These are phyloP conservation scores for Cebus imitator DNA, from an alignment of 2,113 vertebrate species.

Conservation along the genomic window DNA sequence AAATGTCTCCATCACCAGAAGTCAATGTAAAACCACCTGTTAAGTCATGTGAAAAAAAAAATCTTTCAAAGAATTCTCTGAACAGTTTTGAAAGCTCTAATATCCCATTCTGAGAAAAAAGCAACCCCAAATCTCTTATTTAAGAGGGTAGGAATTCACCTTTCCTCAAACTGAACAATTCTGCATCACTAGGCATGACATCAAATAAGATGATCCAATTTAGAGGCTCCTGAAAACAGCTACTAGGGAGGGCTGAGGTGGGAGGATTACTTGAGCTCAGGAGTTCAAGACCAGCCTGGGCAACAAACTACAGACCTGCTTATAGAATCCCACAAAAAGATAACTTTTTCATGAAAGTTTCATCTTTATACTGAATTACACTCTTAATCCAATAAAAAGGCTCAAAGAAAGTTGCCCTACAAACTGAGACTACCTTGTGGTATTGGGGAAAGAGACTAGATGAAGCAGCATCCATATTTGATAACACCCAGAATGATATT, in stretches of 20 bases:
- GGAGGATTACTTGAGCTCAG: neutral
- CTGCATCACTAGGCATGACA: neutral
- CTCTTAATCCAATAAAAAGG: neutral
- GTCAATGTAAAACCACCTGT: constrained; percentile 49
- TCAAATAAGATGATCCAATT: constrained; percentile 16
- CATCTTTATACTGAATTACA: constrained; percentile 8
- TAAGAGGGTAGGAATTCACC: neutral
- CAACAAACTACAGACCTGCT: neutral
- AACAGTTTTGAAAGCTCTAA: constrained; percentile 42
- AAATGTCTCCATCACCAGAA: constrained; percentile 16
- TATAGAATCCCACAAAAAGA: neutral
- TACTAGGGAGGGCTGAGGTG: neutral
- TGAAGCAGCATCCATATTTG: neutral
- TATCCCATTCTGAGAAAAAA: constrained; percentile 42
- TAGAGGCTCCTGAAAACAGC: constrained; percentile 19
- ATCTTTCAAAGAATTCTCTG: neutral
- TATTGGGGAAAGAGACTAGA: neutral
- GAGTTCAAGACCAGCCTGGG: neutral
- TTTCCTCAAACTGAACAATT: constrained; percentile 18
- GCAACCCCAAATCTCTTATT: neutral
- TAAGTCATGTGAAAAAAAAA: constrained; percentile 20
- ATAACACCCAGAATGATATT: neutral
- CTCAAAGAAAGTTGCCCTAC: neutral
- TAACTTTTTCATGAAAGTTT: neutral
- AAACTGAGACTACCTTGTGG: neutral